These are phyloP conservation scores for Lithodes maja DNA, from an alignment of 2,888 invertebrate species.

Conservation along the genomic window DNA sequence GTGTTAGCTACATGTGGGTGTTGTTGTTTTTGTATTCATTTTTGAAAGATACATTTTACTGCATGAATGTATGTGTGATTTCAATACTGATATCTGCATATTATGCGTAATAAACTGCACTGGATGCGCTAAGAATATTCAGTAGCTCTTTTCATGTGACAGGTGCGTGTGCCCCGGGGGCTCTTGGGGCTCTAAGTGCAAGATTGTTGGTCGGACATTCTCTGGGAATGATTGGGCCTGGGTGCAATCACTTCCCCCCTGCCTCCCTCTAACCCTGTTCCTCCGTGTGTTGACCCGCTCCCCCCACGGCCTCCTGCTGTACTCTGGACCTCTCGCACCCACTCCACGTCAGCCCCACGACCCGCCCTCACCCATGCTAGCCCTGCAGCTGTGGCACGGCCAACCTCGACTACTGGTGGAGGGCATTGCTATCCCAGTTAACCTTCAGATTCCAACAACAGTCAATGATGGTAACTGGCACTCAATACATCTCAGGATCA, in stretches of 20 bases:
- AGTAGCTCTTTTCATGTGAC: not conserved
- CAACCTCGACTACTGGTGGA: conserved; percentile 44
- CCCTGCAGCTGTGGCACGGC: conserved; percentile 41
- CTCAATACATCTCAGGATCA: conserved; percentile 10
- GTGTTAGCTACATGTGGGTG: not conserved
- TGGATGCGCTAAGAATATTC: not conserved
- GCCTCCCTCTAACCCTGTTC: conserved; percentile 46
- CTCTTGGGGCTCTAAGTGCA: conserved; percentile 58
- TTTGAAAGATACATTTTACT: conserved; percentile 9
- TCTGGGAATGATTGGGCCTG: conserved; percentile 58
- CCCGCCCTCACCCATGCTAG: conserved; percentile 28
- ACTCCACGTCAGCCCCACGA: not conserved
- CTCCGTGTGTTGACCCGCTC: conserved; percentile 50
- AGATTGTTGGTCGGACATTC: conserved; percentile 55
- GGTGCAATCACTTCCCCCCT: conserved; percentile 47
- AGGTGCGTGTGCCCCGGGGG: conserved; percentile 61
- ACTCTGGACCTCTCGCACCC: conserved; percentile 51
- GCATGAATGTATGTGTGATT: conserved; percentile 6
- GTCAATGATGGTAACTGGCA: conserved; percentile 39
- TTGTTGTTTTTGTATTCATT: not conserved
- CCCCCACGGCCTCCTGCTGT: conserved; percentile 50
- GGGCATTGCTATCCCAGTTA: conserved; percentile 20
- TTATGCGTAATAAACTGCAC: no score
- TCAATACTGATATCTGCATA: not conserved
- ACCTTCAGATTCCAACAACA: conserved; percentile 23